A percentile compares a stretch with the other conserved stretches of the same genome.
Conservation (phyloP, 2,888 invertebrate genomes). For the Chouioia cunea region DNA sequence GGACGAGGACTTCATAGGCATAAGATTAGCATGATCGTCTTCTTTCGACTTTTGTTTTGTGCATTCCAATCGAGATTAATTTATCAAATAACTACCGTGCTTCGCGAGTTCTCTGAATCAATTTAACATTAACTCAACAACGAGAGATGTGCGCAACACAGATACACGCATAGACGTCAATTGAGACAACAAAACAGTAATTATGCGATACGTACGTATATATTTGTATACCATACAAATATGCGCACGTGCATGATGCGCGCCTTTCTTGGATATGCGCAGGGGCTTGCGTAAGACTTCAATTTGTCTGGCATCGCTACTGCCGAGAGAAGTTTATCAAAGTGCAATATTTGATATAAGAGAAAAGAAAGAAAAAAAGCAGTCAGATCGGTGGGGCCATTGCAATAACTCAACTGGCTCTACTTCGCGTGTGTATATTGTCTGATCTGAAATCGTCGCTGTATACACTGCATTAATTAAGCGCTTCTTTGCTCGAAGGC, state of each 20-base stretch:
- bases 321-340: neutral
- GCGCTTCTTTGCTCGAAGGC: constrained; percentile 19
- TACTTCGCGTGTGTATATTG: neutral
- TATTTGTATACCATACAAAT: constrained; percentile 20
- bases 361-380: no score
- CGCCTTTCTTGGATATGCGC: constrained; percentile 35
- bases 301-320: constrained; percentile 24
- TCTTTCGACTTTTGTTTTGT: no score
- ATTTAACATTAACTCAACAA: no score
- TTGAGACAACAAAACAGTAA: constrained; percentile 48
- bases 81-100: no score
- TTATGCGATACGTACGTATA: constrained; percentile 45
- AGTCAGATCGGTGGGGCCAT: neutral
- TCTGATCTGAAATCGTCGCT: neutral
- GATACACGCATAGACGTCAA: constrained; percentile 14
- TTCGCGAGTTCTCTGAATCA: no score
- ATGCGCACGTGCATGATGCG: neutral
- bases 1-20: no score
- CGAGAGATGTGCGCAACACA: neutral
- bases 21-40: no score
- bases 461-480: constrained; percentile 24
- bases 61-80: no score
- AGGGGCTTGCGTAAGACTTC: constrained; percentile 39
- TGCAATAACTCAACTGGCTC: neutral
- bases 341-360: no score